A percentile compares a stretch with the other conserved stretches of the same genome.
Conservation (phyloP, 1,140 invertebrate genomes). For the Brachionus plicatilis region DNA sequence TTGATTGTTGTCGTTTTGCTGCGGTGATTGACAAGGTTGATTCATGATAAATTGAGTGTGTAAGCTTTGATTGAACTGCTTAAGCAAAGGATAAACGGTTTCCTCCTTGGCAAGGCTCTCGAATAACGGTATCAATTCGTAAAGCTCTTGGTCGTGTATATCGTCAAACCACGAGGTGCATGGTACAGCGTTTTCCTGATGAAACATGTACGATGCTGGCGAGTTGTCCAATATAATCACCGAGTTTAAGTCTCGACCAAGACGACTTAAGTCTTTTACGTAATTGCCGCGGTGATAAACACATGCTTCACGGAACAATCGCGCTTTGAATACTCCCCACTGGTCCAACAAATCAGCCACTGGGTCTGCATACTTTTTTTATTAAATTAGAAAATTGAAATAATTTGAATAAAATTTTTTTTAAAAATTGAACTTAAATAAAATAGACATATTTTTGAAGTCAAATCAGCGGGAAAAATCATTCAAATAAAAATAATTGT, state of each 20-base stretch:
- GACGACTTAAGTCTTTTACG: conserved; percentile 79
- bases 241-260: conserved; percentile 88
- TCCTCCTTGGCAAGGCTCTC: conserved; percentile 65
- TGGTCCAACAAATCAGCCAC: conserved; percentile 95
- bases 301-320: conserved; percentile 97
- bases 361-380: conserved; percentile 88
- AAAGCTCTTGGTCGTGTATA: conserved; percentile 77
- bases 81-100: conserved; percentile 16
- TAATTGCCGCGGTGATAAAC: conserved; percentile 81
- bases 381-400: not conserved
- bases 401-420: too few relatives aligned
- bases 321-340: conserved; percentile 90
- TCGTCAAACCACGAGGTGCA: conserved; percentile 96
- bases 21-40: not conserved
- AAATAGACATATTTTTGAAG: too few relatives aligned
- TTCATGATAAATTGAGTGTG: not conserved
- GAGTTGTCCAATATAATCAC: conserved; percentile 99
- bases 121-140: conserved; percentile 86
- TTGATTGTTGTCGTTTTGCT: not conserved
- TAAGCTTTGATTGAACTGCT: not conserved
- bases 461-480: too few relatives aligned
- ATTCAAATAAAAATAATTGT: too few relatives aligned
- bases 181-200: conserved; percentile 97
- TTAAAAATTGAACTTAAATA: too few relatives aligned
- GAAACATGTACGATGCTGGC: conserved; percentile 98